These are phyloP conservation scores for Molothrus ater DNA, from an alignment of 2,797 vertebrate species.

Conservation along the genomic window DNA sequence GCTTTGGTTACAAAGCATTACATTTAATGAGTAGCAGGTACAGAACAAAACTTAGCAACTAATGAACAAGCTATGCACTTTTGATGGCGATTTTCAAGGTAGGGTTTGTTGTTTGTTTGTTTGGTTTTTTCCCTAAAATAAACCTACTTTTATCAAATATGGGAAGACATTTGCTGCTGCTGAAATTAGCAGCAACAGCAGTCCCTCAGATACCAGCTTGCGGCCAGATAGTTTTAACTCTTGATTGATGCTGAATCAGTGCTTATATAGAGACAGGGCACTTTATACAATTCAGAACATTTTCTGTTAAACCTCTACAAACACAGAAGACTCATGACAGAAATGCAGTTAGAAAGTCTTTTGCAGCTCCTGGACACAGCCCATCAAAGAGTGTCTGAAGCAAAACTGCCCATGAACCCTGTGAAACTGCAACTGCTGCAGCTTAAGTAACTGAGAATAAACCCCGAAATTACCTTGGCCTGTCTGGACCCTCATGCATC, in stretches of 20 bases:
- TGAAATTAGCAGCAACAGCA: background rate
- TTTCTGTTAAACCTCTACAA: background rate
- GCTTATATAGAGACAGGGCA: fast-evolving
- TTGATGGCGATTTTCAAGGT: background rate
- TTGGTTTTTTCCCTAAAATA: background rate
- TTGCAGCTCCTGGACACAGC: background rate
- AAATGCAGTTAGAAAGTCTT: background rate
- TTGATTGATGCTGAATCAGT: fast-evolving
- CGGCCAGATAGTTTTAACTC: background rate
- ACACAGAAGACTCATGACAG: background rate
- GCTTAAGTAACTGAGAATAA: background rate
- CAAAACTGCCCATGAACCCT: background rate
- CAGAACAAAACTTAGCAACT: background rate
- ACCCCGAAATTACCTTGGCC: background rate
- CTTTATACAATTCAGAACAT: background rate
- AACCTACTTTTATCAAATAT: background rate
- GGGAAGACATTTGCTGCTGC: background rate
- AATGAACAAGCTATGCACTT: background rate
- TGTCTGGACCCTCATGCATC: background rate
- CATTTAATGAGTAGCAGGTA: background rate
- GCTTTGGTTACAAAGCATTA: background rate
- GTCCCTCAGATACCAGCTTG: background rate
- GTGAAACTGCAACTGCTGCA: background rate
- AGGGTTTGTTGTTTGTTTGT: background rate
- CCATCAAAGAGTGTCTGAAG: background rate